Base-by-base conservation (phyloP, 2,113 vertebrate species). In the Protobothrops flavoviridis region DNA sequence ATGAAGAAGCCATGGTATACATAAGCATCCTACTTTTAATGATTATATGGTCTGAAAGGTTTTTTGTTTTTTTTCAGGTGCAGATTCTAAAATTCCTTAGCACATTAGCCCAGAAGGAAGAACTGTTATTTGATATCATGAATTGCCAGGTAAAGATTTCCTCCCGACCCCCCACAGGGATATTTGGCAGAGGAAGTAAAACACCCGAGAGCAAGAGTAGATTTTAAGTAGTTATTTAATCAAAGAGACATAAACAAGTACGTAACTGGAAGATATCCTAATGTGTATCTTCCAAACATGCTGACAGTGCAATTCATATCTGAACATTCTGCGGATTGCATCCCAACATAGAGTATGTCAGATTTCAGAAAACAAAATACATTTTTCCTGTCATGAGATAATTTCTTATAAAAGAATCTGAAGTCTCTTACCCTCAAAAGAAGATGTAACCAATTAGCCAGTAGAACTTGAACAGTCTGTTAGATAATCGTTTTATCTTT, bases 41-140 rank as follows among this genome's bases (percentile, higher is more conserved):
- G 55, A 7, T 52, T 45, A 86, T 61, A 61, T 50, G 39, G 43
- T 61, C 24, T 89, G 61, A 43, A 45, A 17, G 81, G 12, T 21
- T 8, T 29, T 21, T 39, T n/a, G n/a, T 7, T 43, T 20, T 52
- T 85, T 86, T 39, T 39, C 89, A 93, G 92, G 89, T 93, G 74
- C 92, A 93, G 89, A 85, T 93, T 64, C 56, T 93, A 55, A 93
- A 87, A 86, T 93, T 90, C 48, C 88, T 93, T 64, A 90, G 74
- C 56, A 93, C 52, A 57, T 85, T 93, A 64, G 89, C 81, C n/a
- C 74, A 90, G 81, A 93, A 93, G 56, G 89, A 93, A 90, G 81
- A 43, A 53, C 89, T 93, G 48, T 59, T 93, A 53, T 93, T 90
- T 87, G 89, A 87, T 89, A 87, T 93, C n/a, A 90, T 93, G 92